These are phyloP conservation scores for Sphaerophoria rueppellii DNA, from an alignment of 2,888 invertebrate genomes.

Conservation along the genomic window DNA sequence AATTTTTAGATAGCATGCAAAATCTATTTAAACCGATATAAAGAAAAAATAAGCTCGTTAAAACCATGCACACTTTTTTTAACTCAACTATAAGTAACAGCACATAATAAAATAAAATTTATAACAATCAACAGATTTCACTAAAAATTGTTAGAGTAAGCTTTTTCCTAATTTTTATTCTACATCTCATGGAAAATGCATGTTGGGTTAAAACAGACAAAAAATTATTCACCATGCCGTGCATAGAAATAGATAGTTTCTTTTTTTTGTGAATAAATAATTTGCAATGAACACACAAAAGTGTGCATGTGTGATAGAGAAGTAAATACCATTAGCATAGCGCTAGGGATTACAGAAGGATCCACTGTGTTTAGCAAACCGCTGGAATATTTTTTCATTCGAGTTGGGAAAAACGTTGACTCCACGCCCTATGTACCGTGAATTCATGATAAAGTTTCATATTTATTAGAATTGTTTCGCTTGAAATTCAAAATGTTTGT, in stretches of 20 bases:
- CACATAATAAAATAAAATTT: background rate
- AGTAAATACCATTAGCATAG: conserved; percentile 81
- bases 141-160: conserved; percentile 7
- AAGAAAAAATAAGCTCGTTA: background rate
- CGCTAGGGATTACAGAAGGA: conserved; percentile 81
- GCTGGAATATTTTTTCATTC: conserved; percentile 82
- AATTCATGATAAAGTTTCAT: conserved; percentile 72
- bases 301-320: conserved; percentile 41
- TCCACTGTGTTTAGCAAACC: conserved; percentile 82
- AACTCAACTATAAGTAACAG: background rate
- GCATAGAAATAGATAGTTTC: conserved; percentile 6
- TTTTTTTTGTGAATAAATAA: conserved; percentile 34
- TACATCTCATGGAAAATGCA: conserved; percentile 46
- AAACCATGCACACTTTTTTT: conserved; percentile 11
- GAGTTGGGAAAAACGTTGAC: conserved; percentile 81
- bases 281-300: conserved; percentile 52
- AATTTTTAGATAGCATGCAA: background rate
- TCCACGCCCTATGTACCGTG: conserved; percentile 80
- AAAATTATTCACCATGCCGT: background rate
- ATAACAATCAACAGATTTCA: conserved; percentile 15
- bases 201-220: background rate
- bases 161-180: conserved; percentile 1
- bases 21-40: background rate
- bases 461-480: conserved; percentile 67
- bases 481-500: conserved; percentile 61